Conservation (phyloP, 2,888 invertebrate genomes). For the Aquatica leii region DNA sequence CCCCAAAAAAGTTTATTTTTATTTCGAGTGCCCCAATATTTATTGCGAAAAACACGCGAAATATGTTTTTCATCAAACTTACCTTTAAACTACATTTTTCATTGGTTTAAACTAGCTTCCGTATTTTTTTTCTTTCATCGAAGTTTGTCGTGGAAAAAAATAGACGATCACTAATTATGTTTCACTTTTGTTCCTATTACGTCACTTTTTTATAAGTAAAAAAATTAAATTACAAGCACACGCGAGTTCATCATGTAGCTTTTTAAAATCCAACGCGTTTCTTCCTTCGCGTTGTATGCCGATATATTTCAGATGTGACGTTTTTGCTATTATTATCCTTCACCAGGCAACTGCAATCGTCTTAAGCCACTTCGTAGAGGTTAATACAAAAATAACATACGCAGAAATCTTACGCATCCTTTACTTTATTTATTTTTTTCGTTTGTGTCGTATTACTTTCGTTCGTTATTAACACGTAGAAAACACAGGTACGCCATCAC, state of each 20-base stretch:
- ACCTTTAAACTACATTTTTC: constrained; percentile 31
- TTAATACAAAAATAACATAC: constrained; percentile 31
- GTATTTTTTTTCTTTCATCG: constrained; percentile 15
- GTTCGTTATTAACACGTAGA: constrained; percentile 15
- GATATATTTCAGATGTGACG: constrained; percentile 32
- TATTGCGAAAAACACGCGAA: no score
- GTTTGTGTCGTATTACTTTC: constrained; percentile 1
- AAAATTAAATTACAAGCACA: constrained; percentile 10
- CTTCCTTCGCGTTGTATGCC: constrained; percentile 20
- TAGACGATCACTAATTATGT: not conserved
- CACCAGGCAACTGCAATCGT: constrained; percentile 27
- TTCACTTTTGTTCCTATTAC: not conserved
- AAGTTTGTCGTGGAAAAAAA: constrained; percentile 14
- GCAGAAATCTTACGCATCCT: constrained; percentile 22
- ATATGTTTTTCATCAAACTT: no score
- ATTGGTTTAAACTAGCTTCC: constrained; percentile 17
- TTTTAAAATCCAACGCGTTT: constrained; percentile 19
- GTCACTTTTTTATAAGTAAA: not conserved
- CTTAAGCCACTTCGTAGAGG: constrained; percentile 22
- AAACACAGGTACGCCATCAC: constrained; percentile 30
- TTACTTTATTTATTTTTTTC: constrained; percentile 10
- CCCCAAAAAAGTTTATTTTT: constrained; percentile 10
- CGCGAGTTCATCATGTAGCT: constrained; percentile 13
- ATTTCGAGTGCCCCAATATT: constrained; percentile 9
- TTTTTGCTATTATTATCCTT: constrained; percentile 36